A percentile compares a stretch with the other conserved stretches of the same genome.
These are phyloP conservation scores for Clupea harengus DNA, from an alignment of 2,113 vertebrate genomes.

Conservation along the genomic window DNA sequence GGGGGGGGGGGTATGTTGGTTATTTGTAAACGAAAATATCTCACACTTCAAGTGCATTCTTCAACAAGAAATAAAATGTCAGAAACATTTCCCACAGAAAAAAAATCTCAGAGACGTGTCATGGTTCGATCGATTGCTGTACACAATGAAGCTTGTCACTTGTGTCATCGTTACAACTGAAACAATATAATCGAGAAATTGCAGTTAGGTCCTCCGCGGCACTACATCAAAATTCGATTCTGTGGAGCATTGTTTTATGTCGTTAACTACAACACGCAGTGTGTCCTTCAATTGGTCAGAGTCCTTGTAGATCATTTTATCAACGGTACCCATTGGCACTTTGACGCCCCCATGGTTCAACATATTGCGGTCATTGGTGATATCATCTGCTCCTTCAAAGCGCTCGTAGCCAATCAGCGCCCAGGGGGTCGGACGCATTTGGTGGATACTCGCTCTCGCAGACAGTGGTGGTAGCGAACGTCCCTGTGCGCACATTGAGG, in stretches of 20 bases:
- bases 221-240: neutral
- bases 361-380: conserved; percentile 53
- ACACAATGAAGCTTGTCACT: neutral
- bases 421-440: conserved; percentile 51
- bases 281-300: conserved; percentile 53
- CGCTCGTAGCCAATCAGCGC: conserved; percentile 58
- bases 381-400: conserved; percentile 26
- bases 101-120: neutral
- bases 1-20: no score
- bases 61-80: neutral
- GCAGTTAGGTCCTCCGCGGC: neutral
- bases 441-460: conserved; percentile 60
- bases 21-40: no score
- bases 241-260: conserved; percentile 6
- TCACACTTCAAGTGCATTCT: neutral
- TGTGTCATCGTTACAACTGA: neutral
- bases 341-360: conserved; percentile 26
- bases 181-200: neutral
- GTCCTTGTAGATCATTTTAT: conserved; percentile 48
- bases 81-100: neutral
- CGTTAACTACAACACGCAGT: neutral
- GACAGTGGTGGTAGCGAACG: conserved; percentile 69
- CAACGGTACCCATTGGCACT: neutral
- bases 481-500: conserved; percentile 65
- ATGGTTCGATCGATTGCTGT: neutral